Percentiles rank a stretch among this genome's conserved stretches.
These are phyloP conservation scores for Ambastaia sidthimunki DNA, from an alignment of 2,797 vertebrate genomes.

Conservation along the genomic window DNA sequence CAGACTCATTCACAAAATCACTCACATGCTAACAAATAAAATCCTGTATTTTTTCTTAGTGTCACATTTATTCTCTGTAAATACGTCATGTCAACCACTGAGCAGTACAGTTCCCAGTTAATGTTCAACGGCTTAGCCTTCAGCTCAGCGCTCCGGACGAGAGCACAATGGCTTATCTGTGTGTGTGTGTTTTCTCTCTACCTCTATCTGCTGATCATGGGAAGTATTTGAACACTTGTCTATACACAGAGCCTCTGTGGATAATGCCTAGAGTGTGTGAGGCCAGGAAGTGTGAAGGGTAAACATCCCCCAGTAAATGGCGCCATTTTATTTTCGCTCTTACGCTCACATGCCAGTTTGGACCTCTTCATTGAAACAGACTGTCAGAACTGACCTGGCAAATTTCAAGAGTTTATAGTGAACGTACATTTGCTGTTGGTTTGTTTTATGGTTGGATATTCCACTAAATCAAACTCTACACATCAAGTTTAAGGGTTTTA, in stretches of 20 bases:
- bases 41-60: background rate
- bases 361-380: background rate
- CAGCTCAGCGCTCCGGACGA: slow-evolving; percentile 48
- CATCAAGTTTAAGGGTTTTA: background rate
- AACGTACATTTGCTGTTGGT: slow-evolving; percentile 1
- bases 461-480: background rate
- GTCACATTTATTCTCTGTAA: slow-evolving; percentile 2
- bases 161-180: slow-evolving; percentile 63
- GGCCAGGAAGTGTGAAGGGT: slow-evolving; percentile 55
- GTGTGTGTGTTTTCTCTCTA: slow-evolving; percentile 58
- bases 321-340: slow-evolving; percentile 53
- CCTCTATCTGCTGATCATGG: slow-evolving; percentile 71
- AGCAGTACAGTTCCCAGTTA: slow-evolving; percentile 49
- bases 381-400: slow-evolving; percentile 25
- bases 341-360: slow-evolving; percentile 27
- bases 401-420: slow-evolving; percentile 13
- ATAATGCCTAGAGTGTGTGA: slow-evolving; percentile 56
- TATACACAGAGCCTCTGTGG: slow-evolving; percentile 63
- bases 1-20: background rate
- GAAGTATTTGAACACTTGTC: slow-evolving; percentile 75
- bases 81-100: slow-evolving; percentile 26
- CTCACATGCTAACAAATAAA: background rate
- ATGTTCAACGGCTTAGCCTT: slow-evolving; percentile 58
- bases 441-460: slow-evolving; percentile 6
- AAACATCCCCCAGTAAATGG: slow-evolving; percentile 51